These are phyloP conservation scores for Scarus forsteni DNA, from an alignment of 2,797 vertebrate species.

Conservation along the genomic window DNA sequence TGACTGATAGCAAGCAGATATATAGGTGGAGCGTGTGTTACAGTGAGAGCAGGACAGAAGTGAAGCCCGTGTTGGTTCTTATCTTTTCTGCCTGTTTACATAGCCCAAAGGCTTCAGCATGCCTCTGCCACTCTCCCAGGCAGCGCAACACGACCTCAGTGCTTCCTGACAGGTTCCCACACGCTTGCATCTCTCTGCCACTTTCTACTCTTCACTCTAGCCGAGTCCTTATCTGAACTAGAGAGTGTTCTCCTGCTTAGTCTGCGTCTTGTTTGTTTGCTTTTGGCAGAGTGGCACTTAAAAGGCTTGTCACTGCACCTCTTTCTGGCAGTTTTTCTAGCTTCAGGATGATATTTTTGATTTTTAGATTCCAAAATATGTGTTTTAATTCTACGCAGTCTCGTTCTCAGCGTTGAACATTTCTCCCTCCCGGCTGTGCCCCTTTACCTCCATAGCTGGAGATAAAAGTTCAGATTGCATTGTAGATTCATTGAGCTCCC, in stretches of 20 bases:
- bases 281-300: not conserved
- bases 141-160: conserved; percentile 45
- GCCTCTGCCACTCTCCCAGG: conserved; percentile 70
- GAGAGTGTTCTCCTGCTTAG: conserved; percentile 1
- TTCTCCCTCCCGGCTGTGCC: not conserved
- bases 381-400: not conserved
- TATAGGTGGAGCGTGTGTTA: not conserved
- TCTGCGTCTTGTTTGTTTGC: not conserved
- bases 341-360: not conserved
- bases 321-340: not conserved
- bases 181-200: conserved; percentile 51
- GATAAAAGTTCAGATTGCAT: conserved; percentile 5
- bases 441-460: not conserved
- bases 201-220: conserved; percentile 33
- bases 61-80: conserved; percentile 57
- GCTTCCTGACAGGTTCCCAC: conserved; percentile 77
- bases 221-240: conserved; percentile 13
- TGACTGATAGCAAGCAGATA: conserved; percentile 22
- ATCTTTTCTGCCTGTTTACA: conserved; percentile 77
- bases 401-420: conserved; percentile 10
- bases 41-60: conserved; percentile 39
- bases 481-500: conserved; percentile 13
- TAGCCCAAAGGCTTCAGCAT: conserved; percentile 74
- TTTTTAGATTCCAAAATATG: not conserved
- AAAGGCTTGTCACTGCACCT: not conserved